These are phyloP conservation scores for Oasisia sp. DNA, from an alignment of 2,888 invertebrate genomes.

Conservation along the genomic window DNA sequence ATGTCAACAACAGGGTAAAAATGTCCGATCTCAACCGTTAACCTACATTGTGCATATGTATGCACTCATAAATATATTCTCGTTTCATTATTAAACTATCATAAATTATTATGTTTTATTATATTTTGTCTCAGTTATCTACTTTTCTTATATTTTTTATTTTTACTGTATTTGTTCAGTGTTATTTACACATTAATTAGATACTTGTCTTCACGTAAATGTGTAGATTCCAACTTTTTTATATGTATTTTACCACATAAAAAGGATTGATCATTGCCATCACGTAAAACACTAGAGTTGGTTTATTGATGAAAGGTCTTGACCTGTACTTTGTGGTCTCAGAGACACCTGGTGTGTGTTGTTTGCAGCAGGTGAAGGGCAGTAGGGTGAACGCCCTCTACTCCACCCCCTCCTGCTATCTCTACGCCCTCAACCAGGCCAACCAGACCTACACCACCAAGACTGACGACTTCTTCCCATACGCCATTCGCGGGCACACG, in stretches of 20 bases:
- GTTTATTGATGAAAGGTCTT: background rate
- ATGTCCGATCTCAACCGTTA: background rate
- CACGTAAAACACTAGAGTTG: background rate
- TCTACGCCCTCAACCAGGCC: slow-evolving; percentile 69
- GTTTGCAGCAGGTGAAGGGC: slow-evolving; percentile 52
- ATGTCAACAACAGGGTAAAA: slow-evolving; percentile 69
- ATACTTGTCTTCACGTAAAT: too few species aligned
- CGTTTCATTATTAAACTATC: too few species aligned
- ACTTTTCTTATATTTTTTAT: too few species aligned
- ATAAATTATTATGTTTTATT: background rate
- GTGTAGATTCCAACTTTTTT: too few species aligned
- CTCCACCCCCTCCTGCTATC: slow-evolving; percentile 71
- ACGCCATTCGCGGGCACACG: slow-evolving; percentile 81
- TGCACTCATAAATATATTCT: too few species aligned
- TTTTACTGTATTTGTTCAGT: too few species aligned
- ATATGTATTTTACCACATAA: background rate
- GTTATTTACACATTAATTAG: too few species aligned
- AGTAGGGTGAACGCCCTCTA: slow-evolving; percentile 75
- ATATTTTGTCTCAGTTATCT: too few species aligned
- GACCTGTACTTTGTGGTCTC: background rate
- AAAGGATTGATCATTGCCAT: background rate
- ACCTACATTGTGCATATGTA: background rate
- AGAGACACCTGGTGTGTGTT: too few species aligned
- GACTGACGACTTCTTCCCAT: slow-evolving; percentile 66
- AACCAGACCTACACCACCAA: slow-evolving; percentile 73